Base-by-base conservation (phyloP, 2,113 vertebrate genomes). In the Turnix velox region DNA sequence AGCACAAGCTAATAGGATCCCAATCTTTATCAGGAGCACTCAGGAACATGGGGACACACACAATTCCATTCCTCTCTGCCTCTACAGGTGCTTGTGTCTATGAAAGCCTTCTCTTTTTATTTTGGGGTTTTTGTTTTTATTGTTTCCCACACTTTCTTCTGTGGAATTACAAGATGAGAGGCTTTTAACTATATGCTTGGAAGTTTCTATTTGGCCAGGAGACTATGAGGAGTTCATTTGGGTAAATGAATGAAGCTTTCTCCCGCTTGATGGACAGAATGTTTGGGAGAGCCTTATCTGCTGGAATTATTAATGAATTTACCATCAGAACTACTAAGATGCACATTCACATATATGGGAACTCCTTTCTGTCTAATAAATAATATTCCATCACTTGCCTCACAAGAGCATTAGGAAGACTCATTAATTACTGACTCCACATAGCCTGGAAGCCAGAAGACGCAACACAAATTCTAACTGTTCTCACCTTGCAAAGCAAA, bases 361-460 rank as follows among this genome's bases (percentile, higher is more conserved):
- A 82, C 77, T 91, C 40, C 48, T 91, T 94, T 82, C 78, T 82
- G 55, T n/a, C 58, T 94, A 85, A 94, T 80, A 91, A 96, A 87
- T 76, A 93, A 91, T 9, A 14, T 42, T 84, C 1, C 7, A 30
- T 87, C 51, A 18, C 69, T 84, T 67, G 48, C 52, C 40, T n/a
- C 40, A 72, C 45, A 45, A 61, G 89, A 62, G 66, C 55, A 39
- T 20, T 54, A 54, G 39, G 74, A 58, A 48, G 57, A 89, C 46
- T 86, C 69, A 82, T 87, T 93, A 87, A 75, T 85, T 95, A 92
- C 74, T 68, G 49, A 52, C 43, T 75, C 61, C 3, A 2, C 42
- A 43, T 24, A 79, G 45, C 42, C 63, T 79, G 54, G 39, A 69
- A 79, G 73, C 35, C 81, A 87, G 67, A 87, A 73, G 30, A 65